Evolutionary conservation across 2,888 invertebrate species (phyloP), one percentile per base, ranked within the genome.

Genomic region (Ferrisia virgata): DNA sequence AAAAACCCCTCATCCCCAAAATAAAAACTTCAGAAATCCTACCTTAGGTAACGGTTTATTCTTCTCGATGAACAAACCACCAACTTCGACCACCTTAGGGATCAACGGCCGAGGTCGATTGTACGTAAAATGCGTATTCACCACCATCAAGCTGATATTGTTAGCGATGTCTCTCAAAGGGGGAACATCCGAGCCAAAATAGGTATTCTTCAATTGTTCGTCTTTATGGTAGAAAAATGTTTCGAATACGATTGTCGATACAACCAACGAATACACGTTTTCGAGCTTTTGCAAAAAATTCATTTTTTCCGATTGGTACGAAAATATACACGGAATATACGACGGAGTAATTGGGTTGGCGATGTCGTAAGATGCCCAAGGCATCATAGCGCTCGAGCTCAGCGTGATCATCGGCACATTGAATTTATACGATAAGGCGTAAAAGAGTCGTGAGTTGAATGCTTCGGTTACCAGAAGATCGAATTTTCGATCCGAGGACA

Each of bases 61-160:
- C 47, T 82, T 78, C 81, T 84, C 82, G 11, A 85, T 72, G 81
- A 84, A 85, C 85, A 85, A 80, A 22, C 85, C 85, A 22, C 84
- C 85, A 18, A 85, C 81, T 64, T 85, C 85, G 80, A 85, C 36
- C n/a, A 85, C 72, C 2, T 82, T 72, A 22, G 85, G 84, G 11
- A 84, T 64, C 39, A 84, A 58, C 22, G 85, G 84, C 40, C 85
- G 69, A 15, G 85, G 39, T 47, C 78, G 79, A 80, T 84, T 84
- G 8, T 64, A 31, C 9, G 85, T 82, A 43, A 82, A 85, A 53
- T 85, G 84, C 25, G 85, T 33, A 22, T 85, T 84, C 3, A 85
- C 36, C 28, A 85, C 18, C 8, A 79, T 83, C 31, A 85, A 39
- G 2, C 85, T 85, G 72, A 84, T 69, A 39, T 85, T 85, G 25